These are phyloP conservation scores for Moxostoma hubbsi DNA, from an alignment of 2,797 vertebrate species.

Conservation along the genomic window DNA sequence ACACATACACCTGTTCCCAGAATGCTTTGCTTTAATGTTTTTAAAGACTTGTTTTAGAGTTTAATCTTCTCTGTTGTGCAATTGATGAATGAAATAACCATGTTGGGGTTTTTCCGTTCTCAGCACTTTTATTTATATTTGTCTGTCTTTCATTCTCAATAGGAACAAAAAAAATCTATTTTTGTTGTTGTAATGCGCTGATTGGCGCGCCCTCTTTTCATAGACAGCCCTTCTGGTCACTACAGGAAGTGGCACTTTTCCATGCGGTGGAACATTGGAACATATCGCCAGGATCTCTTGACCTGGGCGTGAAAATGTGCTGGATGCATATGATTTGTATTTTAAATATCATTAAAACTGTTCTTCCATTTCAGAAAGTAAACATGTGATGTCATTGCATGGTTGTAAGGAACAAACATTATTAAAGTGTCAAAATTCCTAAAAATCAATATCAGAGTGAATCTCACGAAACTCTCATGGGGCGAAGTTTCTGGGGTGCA, in stretches of 20 bases:
- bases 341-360: constrained; percentile 51
- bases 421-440: too few species aligned
- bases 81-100: too few species aligned
- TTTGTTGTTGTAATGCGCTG: constrained; percentile 45
- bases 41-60: background rate
- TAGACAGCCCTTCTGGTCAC: background rate
- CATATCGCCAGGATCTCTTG: too few species aligned
- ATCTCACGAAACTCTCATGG: too few species aligned
- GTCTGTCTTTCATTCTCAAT: constrained; percentile 19
- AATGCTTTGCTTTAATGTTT: constrained; percentile 41
- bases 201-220: background rate
- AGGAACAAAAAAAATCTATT: constrained; percentile 50
- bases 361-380: constrained; percentile 50
- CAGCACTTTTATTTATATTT: background rate
- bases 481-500: too few species aligned
- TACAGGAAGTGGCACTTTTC: background rate
- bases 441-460: too few species aligned
- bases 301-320: too few species aligned
- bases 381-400: constrained; percentile 34
- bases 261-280: too few species aligned
- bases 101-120: too few species aligned
- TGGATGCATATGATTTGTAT: background rate
- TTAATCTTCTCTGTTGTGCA: too few species aligned
- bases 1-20: constrained; percentile 52
- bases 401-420: constrained; percentile 35